Evolutionary conservation across 2,113 vertebrate species (phyloP), one percentile per base, ranked within the genome.

Genomic region (Cyanoderma ruficeps): DNA sequence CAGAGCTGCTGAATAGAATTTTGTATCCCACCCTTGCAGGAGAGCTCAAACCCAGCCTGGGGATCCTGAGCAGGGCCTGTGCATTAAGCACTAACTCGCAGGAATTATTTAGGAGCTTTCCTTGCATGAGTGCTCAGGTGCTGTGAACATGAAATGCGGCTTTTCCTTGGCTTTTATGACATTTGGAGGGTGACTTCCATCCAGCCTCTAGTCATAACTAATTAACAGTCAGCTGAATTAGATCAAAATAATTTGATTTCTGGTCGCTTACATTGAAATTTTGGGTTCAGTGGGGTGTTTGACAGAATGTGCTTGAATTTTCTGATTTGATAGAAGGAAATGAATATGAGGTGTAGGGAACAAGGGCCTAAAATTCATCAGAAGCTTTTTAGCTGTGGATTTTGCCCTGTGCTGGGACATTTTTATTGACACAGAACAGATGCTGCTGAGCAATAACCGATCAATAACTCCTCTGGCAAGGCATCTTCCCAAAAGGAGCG

Each of bases 221-320:
- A 84, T 68, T 84, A 87, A 53, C 6, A 3, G 11, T 33, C 39
- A 22, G 16, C 19, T 64, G 77, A 28, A 53, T 87, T 59, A 11
- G 14, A 31, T 22, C 16, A 4, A 33, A 78, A 52, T 16, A 22
- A n/a, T 64, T 85, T 11, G 7, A 28, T 80, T 83, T 81, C 33
- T 67, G 49, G 31, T 52, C 1, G 1, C 5, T 42, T 42, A 20
- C 0, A 0, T 12, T 57, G 42, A 63, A 42, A 33, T 69, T 35
- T 37, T 37, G 35, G 28, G 7, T 41, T 88, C 13, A 24, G 1
- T 17, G 76, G 13, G 33, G 12, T 23, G 35, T 59, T 56, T 52
- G 31, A 47, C 35, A 79, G 31, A 42, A 60, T 1, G 13, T 30
- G 30, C 28, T 13, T 30, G 35, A 52, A 25, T 31, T 63, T 63